Evolutionary conservation across 2,113 vertebrate species (phyloP).

Genomic region (Lasiurus borealis): DNA sequence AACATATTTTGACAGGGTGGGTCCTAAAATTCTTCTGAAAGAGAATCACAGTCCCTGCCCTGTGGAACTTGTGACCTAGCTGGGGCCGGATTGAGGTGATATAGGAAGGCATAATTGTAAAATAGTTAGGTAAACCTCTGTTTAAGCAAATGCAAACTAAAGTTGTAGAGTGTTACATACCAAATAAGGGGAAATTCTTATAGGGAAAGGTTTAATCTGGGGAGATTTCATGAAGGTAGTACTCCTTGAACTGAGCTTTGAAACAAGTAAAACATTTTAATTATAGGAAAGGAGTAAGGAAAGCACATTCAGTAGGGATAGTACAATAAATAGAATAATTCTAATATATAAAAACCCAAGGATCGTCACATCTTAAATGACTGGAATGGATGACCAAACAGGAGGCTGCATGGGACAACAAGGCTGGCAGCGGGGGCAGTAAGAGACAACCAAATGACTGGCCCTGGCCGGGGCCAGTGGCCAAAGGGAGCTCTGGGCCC

Average conservation of each 20-base stretch:
- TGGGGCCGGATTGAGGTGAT: neutral
- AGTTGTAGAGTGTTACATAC: too few relatives aligned
- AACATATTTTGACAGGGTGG: neutral
- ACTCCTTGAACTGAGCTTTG: neutral
- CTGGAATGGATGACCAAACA: too few relatives aligned
- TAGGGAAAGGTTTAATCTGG: neutral
- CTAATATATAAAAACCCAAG: too few relatives aligned
- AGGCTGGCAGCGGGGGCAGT: too few relatives aligned
- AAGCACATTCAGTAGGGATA: neutral
- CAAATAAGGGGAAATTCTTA: neutral
- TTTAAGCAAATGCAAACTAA: neutral
- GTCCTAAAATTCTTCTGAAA: slow-evolving; percentile 39
- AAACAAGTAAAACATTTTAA: neutral
- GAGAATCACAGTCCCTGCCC: neutral
- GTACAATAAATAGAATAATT: neutral
- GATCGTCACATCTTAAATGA: too few relatives aligned
- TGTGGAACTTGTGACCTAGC: neutral
- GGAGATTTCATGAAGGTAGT: neutral
- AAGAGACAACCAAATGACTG: too few relatives aligned
- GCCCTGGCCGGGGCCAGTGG: too few relatives aligned
- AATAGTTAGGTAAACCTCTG: neutral
- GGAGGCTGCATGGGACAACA: too few relatives aligned
- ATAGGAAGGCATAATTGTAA: neutral
- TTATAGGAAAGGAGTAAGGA: neutral
- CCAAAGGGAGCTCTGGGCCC: too few relatives aligned